These are phyloP conservation scores for Bursaphelenchus okinawaensis DNA, from an alignment of 2,888 invertebrate genomes.

Conservation along the genomic window DNA sequence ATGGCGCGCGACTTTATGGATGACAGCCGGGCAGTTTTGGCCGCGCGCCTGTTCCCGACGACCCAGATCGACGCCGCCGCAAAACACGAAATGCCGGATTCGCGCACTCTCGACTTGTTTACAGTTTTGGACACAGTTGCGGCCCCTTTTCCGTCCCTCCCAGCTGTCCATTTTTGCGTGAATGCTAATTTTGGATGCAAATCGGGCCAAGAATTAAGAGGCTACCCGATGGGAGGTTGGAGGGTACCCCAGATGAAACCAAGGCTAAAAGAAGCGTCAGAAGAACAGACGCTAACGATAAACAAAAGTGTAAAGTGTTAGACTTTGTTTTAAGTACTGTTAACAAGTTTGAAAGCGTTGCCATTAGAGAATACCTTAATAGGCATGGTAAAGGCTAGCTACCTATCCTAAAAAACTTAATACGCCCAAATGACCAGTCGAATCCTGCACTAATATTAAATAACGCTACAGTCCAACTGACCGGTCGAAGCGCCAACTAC, in stretches of 20 bases:
- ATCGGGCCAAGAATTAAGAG: background rate
- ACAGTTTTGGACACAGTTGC: background rate
- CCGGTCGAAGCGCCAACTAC: no score
- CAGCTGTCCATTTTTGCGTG: background rate
- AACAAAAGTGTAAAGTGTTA: no score
- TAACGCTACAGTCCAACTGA: no score
- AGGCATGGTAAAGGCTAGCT: no score
- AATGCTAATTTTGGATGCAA: background rate
- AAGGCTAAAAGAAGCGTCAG: background rate
- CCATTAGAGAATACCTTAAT: no score
- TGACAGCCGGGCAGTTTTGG: background rate
- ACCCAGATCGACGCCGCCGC: background rate
- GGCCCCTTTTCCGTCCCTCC: background rate
- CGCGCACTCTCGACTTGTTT: background rate
- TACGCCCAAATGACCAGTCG: no score
- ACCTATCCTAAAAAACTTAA: no score
- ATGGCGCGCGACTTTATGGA: background rate
- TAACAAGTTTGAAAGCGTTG: no score
- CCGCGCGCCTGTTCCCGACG: background rate
- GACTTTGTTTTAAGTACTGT: no score
- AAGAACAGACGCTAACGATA: no score
- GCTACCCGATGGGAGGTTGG: no score
- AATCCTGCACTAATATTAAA: no score
- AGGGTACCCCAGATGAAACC: background rate
- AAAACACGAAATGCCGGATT: background rate